phyloP scores from a whole-genome alignment of 2,888 invertebrate genomes.

The Drosophila imparisetae region DNA sequence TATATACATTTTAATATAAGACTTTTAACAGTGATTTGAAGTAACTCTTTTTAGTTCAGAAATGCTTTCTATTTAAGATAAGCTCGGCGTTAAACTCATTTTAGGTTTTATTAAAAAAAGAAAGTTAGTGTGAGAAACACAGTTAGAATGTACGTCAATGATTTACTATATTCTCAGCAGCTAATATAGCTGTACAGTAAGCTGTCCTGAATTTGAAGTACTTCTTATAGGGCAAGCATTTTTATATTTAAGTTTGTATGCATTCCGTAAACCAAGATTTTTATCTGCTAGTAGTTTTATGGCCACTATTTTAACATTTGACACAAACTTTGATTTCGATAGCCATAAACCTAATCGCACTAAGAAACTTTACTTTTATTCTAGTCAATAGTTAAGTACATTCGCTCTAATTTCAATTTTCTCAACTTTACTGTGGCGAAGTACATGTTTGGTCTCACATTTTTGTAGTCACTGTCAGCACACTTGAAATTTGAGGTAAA shows the following conservation, averaged over 20 bases:
- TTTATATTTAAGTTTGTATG: background rate
- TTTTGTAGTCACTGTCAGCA: constrained; percentile 7
- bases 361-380: constrained; percentile 12
- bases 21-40: background rate
- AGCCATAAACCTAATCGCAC: background rate
- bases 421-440: background rate
- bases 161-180: background rate
- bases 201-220: background rate
- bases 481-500: constrained; percentile 8
- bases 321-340: background rate
- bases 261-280: background rate
- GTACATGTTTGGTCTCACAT: background rate
- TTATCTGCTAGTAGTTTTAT: background rate
- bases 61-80: background rate
- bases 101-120: background rate
- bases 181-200: background rate
- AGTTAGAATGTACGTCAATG: background rate
- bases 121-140: background rate
- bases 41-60: background rate
- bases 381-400: background rate
- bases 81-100: background rate
- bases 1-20: background rate
- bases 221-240: background rate
- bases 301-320: background rate
- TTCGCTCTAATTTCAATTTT: constrained; percentile 7